Percentiles rank a stretch among this genome's conserved stretches.
Evolutionary conservation across 2,113 vertebrate species (phyloP).

Genomic region (Macquaria ambigua): DNA sequence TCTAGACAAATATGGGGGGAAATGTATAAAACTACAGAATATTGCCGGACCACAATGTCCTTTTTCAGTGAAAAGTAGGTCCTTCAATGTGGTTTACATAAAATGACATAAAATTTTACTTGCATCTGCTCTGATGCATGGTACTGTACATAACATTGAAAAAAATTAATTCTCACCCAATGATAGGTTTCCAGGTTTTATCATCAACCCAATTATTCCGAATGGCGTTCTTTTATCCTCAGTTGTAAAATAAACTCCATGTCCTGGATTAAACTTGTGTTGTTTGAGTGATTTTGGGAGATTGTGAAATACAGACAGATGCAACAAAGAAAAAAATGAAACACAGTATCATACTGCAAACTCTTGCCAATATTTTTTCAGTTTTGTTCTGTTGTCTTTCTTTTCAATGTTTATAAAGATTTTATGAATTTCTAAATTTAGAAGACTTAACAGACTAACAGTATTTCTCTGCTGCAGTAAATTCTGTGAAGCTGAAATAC

Average conservation of each 20-base stretch:
- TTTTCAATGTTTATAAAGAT: not conserved
- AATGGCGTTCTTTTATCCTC: constrained; percentile 85
- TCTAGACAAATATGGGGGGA: constrained; percentile 89
- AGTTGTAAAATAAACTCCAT: constrained; percentile 88
- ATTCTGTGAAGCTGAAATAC: not conserved
- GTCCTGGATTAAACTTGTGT: constrained; percentile 69
- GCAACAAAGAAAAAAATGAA: not conserved
- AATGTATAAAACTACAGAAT: constrained; percentile 79
- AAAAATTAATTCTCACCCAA: constrained; percentile 89
- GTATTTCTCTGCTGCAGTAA: not conserved
- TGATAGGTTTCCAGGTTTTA: constrained; percentile 96
- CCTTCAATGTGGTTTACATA: constrained; percentile 94
- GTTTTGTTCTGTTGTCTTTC: not conserved
- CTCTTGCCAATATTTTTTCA: not conserved
- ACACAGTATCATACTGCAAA: not conserved
- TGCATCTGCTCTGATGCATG: constrained; percentile 92
- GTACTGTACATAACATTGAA: constrained; percentile 87
- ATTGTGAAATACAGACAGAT: constrained; percentile 7
- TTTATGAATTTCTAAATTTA: not conserved
- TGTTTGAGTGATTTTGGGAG: constrained; percentile 63
- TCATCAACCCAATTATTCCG: constrained; percentile 91
- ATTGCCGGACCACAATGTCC: constrained; percentile 91
- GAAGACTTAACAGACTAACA: not conserved
- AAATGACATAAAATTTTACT: constrained; percentile 89
- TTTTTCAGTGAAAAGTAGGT: constrained; percentile 93